Evolutionary conservation across 2,888 invertebrate genomes (phyloP), one percentile per base, ranked within the genome.

Genomic region (Bhutanitis thaidina): DNA sequence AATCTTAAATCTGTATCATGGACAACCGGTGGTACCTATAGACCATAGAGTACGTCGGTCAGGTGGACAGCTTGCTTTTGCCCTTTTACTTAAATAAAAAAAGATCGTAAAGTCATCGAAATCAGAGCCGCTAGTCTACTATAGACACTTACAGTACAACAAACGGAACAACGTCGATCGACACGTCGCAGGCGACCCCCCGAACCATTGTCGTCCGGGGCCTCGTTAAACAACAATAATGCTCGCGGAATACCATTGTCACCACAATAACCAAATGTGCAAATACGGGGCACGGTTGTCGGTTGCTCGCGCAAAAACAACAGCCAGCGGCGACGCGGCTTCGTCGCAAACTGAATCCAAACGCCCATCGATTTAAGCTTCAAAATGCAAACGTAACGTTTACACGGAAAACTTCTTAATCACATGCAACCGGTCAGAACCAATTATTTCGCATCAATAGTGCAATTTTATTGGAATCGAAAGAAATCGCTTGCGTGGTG

Each of bases 221-320:
- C 57, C 65, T 69, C 62, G 65, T 65, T 67, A 64, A 58, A 59
- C 62, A 61, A 64, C 58, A 58, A 61, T 64, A 64, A 67, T 62
- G 62, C 64, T 59, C 61, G 41, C 52, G 44, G 38, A 52, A 47
- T 15, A 27, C 16, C 53, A 32, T 43, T 51, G 45, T 53, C 47
- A 41, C 56, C 52, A 63, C 61, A 65, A 66, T 63, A 58, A 60
- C 39, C 49, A 51, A 48, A 58, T 57, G 58, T 60, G 58, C 64
- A 63, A 65, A 34, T 32, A 32, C 12, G 12, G 7, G 34, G 12
- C 34, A 7, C 34, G 7, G 12, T 34, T 7, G 34, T 12, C n/a
- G 7, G 34, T n/a, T 12, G 34, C 12, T 1, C 34, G 34, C n/a
- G 13, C 34, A 34, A 34, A 34, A 34, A 34, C 34, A 7, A 34